These are phyloP conservation scores for Leptinotarsa rubiginosa DNA, from an alignment of 2,888 invertebrate genomes.

Conservation along the genomic window DNA sequence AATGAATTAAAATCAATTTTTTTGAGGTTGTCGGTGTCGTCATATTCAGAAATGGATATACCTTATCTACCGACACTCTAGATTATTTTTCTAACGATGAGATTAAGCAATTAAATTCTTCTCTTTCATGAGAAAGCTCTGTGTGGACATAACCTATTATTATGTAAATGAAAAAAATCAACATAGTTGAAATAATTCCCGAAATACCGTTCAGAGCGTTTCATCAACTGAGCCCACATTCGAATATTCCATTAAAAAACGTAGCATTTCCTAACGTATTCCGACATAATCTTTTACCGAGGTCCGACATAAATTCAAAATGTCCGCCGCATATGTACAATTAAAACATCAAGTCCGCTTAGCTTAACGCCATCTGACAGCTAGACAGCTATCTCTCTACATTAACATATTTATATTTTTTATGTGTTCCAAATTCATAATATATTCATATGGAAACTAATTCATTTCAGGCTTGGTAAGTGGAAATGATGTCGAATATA, in stretches of 20 bases:
- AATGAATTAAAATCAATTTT: not conserved
- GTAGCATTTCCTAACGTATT: slow-evolving; percentile 46
- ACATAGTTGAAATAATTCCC: slow-evolving; percentile 17
- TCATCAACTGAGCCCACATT: slow-evolving; percentile 31
- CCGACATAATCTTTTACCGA: slow-evolving; percentile 55
- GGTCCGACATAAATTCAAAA: slow-evolving; percentile 51
- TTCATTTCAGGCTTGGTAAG: slow-evolving; percentile 38
- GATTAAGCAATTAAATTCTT: slow-evolving; percentile 31
- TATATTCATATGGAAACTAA: slow-evolving; percentile 48
- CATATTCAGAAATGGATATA: slow-evolving; percentile 7
- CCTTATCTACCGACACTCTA: slow-evolving; percentile 16
- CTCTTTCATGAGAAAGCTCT: slow-evolving; percentile 24
- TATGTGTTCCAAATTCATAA: slow-evolving; percentile 44
- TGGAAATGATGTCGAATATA: slow-evolving; percentile 34
- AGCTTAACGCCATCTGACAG: slow-evolving; percentile 55
- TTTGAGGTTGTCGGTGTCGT: not conserved
- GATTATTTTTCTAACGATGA: slow-evolving; percentile 16
- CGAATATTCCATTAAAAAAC: slow-evolving; percentile 32
- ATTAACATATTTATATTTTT: slow-evolving; percentile 57
- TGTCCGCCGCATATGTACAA: slow-evolving; percentile 52
- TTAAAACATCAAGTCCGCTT: slow-evolving; percentile 57
- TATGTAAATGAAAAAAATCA: slow-evolving; percentile 35
- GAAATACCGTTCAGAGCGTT: slow-evolving; percentile 22
- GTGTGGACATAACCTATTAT: slow-evolving; percentile 28
- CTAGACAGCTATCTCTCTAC: slow-evolving; percentile 53